Evolutionary conservation across 2,888 invertebrate genomes (phyloP), one percentile per base, ranked within the genome.

Genomic region (Scrobipalpa costella): DNA sequence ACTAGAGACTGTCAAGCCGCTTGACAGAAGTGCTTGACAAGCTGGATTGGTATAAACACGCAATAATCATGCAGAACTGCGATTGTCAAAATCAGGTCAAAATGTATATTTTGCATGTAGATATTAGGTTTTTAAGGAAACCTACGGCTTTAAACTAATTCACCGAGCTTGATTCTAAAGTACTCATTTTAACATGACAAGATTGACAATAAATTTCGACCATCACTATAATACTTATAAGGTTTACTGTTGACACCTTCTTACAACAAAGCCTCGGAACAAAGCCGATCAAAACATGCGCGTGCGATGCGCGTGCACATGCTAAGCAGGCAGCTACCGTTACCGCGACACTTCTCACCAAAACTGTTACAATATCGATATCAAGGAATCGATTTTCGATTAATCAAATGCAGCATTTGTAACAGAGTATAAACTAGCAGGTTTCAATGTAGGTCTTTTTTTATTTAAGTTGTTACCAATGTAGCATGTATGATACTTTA

Each of bases 291-390:
- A 9, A 11, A 52, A 27, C 50, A 15, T 52, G 50, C 55, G 55
- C 33, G 33, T 34, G 34, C 21, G 47, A 55, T 34, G 34, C 21
- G 59, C 8, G 44, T 6, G 15, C 59, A 49, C 60, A 69, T 69
- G 69, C 67, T 61, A 49, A 62, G 65, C 9, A 59, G 59, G 36
- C 63, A 61, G 61, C 63, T 65, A 66, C 66, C 65, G 67, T 68
- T 65, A 62, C 60, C 5, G 40, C 50, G 40, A 55, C 60, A 49
- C 21, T 59, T 59, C 44, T 49, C 27, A 47, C 49, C 59, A n/a
- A 59, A 59, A 59, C 59, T 59, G 33, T 59, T 9, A 59, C 38
- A 44, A 59, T n/a, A n/a, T 21, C 19, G 40, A 19, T 58, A 40
- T 66, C 27, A 55, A 58, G 52, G 57, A 59, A 64, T 57, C 63